Percentiles rank a stretch among this genome's conserved stretches.
phyloP scores from a whole-genome alignment of 2,113 vertebrate species.

The Strix aluco region DNA sequence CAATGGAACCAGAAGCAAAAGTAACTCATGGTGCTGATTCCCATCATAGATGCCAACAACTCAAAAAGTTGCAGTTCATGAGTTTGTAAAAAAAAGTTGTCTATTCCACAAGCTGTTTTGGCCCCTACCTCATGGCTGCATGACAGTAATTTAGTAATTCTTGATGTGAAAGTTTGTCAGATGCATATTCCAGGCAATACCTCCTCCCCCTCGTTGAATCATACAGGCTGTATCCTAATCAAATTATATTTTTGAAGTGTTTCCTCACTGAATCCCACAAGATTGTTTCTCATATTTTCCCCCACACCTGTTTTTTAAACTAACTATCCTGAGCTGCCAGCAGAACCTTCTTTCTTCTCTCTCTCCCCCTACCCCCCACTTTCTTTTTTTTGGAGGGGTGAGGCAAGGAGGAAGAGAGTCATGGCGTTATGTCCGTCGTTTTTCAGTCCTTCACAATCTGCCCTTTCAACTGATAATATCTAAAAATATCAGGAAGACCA shows the following conservation, averaged over 20 bases:
- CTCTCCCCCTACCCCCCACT: not conserved
- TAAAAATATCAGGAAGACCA: conserved; percentile 64
- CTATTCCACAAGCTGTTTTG: conserved; percentile 53
- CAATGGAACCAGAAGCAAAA: not conserved
- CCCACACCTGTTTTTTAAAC: conserved; percentile 65
- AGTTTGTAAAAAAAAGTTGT: not conserved
- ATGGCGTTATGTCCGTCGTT: conserved; percentile 46
- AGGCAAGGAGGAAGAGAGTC: conserved; percentile 26
- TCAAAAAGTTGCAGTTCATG: conserved; percentile 23
- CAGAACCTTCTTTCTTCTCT: conserved; percentile 27
- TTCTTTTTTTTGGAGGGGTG: not conserved
- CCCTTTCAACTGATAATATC: conserved; percentile 51
- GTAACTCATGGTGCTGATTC: conserved; percentile 12
- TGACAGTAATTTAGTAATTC: conserved; percentile 73
- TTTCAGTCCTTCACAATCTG: conserved; percentile 60
- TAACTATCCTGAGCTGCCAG: conserved; percentile 49
- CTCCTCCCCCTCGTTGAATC: conserved; percentile 79
- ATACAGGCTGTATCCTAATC: conserved; percentile 77
- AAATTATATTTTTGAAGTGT: conserved; percentile 79
- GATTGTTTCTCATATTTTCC: conserved; percentile 67
- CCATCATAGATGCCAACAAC: not conserved
- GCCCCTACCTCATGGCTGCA: conserved; percentile 55
- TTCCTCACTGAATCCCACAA: conserved; percentile 76
- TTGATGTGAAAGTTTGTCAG: conserved; percentile 72
- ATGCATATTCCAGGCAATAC: conserved; percentile 77